Evolutionary conservation across 2,113 vertebrate species (phyloP), one percentile per base, ranked within the genome.

Genomic region (Saimiri boliviensis): DNA sequence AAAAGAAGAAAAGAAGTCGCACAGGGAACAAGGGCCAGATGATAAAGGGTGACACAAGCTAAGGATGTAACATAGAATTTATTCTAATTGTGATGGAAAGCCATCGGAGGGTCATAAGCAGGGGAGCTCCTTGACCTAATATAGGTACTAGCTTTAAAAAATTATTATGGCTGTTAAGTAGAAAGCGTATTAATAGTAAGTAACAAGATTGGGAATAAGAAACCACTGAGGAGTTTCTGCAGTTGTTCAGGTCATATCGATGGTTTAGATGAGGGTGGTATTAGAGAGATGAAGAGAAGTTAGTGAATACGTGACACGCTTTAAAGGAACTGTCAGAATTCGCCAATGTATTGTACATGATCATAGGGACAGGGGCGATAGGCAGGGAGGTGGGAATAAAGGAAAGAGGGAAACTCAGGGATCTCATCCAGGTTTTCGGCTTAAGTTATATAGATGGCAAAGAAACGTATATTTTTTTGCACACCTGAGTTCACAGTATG

Each of bases 391-490:
- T 9, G 25, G n/a, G 35, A 35, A 63, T 12, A 52, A 25, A 47
- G 56, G 12, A 74, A 21, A 37, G 0, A 37, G 73, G 66, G 45
- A 2, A 42, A 56, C 27, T 70, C 35, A 68, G 56, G 40, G 54
- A 40, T 20, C 73, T 79, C 27, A 2, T 23, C 45, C 47, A 68
- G 58, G 9, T 74, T 79, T 58, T 23, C 58, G 80, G 80, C 42
- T 47, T 45, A 30, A 3, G 27, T 47, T 86, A 49, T 66, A 42
- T 37, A 93, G 83, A 58, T 12, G 10, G 37, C 21, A 13, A 91
- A 86, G 73, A 89, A 83, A 93, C 71, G 45, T 82, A 14, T 84
- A n/a, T 40, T 80, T 92, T 90, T 90, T 56, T 84, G 68, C 60
- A 81, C 92, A 91, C 91, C 83, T 87, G 70, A 86, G 56, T 94